Evolutionary conservation across 2,113 vertebrate genomes (phyloP).

Genomic region (Lontra canadensis): DNA sequence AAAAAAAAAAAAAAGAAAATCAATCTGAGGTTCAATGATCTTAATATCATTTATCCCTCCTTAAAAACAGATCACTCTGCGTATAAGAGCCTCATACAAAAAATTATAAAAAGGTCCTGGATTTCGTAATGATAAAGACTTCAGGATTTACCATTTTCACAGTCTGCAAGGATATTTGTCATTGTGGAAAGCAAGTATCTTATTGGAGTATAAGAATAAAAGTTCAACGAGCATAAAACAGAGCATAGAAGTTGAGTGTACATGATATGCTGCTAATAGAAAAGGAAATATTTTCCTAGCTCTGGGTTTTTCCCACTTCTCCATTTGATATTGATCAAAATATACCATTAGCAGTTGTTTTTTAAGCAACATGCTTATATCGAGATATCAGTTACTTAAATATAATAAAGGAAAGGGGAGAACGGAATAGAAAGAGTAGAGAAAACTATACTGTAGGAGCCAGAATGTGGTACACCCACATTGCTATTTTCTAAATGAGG

Average conservation of each 20-base stretch:
- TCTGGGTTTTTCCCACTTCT: neutral
- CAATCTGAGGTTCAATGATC: neutral
- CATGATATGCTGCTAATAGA: neutral
- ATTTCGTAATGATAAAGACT: neutral
- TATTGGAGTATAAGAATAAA: neutral
- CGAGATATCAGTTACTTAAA: neutral
- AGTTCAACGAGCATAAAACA: constrained; percentile 20
- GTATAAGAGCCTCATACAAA: neutral
- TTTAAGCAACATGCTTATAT: neutral
- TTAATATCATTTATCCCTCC: neutral
- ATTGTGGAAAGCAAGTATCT: neutral
- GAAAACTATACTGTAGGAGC: neutral
- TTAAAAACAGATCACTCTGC: neutral
- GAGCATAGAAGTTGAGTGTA: neutral
- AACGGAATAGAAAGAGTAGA: neutral
- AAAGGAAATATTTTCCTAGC: neutral
- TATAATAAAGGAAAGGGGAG: neutral
- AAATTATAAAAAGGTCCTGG: neutral
- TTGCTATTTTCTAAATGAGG: neutral
- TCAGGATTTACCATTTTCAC: neutral
- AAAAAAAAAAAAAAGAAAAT: too few species aligned
- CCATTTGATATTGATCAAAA: neutral
- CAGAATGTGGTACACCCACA: neutral
- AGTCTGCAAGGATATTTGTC: neutral
- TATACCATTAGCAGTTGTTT: neutral